Base-by-base conservation (phyloP, 2,888 invertebrate genomes). In the Lobophora halterata region DNA sequence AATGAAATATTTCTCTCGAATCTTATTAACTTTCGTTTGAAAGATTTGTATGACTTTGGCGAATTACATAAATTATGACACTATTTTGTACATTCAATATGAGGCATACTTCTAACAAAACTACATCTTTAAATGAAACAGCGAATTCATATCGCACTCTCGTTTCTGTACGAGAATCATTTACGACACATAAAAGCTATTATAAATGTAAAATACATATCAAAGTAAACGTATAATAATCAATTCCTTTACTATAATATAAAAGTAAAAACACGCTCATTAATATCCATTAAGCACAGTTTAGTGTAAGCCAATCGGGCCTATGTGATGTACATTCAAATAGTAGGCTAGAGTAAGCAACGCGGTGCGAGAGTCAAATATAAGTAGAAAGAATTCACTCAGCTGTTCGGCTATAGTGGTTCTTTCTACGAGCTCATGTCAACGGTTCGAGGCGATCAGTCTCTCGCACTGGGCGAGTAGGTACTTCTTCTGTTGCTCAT, bases 351-450 rank as follows among this genome's bases (percentile, higher is more conserved):
- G 27, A 19, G 79, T 49, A 63, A 69, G 58, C 61, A 79, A 34
- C 54, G 69, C 75, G 58, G 76, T 80, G 83, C 85, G 85, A 34
- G 32, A 63, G 65, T 85, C 72, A 58, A 86, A 81, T 39, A 77
- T 37, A 50, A 71, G 87, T 83, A 86, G 85, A 85, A 86, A 86
- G 86, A 83, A 71, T 37, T 73, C 68, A 25, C 44, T 60, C 52
- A 81, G 47, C 72, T 70, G 63, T 3, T 70, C 65, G 6, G 52
- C 32, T 2, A 65, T 58, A 30, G 66, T 28, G 12, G 68, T 67
- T 58, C 86, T 79, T 78, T 78, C 86, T 82, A 83, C 85, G 18
- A 39, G 65, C 69, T 78, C 70, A 68, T 79, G 88, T 88, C 88
- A 88, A 82, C 72, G 79, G 4, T 61, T 47, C n/a, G 67, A 38